Evolutionary conservation across 2,113 vertebrate genomes (phyloP), one percentile per base, ranked within the genome.

Genomic region (Thalassarche chlororhynchos): DNA sequence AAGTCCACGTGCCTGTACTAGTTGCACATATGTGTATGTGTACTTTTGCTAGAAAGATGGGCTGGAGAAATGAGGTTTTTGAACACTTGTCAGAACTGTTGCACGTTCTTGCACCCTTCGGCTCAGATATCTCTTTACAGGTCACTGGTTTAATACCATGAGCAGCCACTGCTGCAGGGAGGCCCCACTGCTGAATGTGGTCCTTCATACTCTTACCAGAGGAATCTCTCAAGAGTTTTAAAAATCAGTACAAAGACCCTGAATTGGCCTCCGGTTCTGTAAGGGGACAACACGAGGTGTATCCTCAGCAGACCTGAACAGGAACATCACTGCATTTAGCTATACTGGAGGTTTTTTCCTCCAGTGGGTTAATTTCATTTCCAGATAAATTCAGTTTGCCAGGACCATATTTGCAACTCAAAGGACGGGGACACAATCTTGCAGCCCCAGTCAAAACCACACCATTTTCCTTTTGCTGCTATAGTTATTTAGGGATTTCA

Each of bases 11-110:
- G 19, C 8, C 52, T 76, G 34, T 40, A 18, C 32, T 16, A 21
- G 28, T 47, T 78, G 47, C 66, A 47, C 2, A 2, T 28, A 10
- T 0, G 1, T 28, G 42, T 40, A 12, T 23, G 19, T 25, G 61
- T 34, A 21, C 14, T 69, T 79, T 46, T 42, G 29, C n/a, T 51
- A 34, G 76, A 36, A 64, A 60, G 12, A 10, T 7, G 29, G 9
- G 17, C 38, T 49, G 14, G n/a, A 72, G 46, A 85, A 89, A 87
- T 14, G 0, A 42, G 4, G 1, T 20, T 82, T 84, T 46, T 55
- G 52, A 58, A 54, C 24, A 10, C 5, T 80, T 57, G 7, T 62
- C 32, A 64, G 54, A 68, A 36, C 20, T 5, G 17, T 31, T 84
- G 46, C 12, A 2, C 32, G 28, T 52, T 75, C 64, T 75, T 70